A percentile compares a stretch with the other conserved stretches of the same genome.
Evolutionary conservation across 2,797 vertebrate genomes (phyloP).

Genomic region (Melanotaenia pygmaea): DNA sequence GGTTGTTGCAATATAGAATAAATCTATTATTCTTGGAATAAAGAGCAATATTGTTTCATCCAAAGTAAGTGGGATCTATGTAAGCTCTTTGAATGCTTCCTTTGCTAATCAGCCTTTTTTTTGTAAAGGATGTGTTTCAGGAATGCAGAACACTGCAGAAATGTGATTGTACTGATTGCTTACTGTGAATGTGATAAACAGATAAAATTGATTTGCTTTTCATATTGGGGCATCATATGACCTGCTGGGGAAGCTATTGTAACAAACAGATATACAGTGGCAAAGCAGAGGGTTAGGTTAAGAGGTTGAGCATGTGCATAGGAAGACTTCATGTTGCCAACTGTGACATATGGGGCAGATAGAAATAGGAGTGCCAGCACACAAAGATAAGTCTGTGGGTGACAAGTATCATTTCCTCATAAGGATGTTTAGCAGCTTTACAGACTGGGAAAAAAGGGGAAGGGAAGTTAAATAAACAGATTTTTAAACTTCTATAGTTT

Average conservation of each 20-base stretch:
- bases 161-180: background rate
- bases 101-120: no score
- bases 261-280: slow-evolving; percentile 3
- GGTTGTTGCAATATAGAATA: background rate
- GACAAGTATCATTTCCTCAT: slow-evolving; percentile 3
- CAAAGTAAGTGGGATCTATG: background rate
- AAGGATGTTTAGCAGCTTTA: slow-evolving; percentile 2
- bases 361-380: slow-evolving; percentile 37
- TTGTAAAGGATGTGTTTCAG: slow-evolving; percentile 2
- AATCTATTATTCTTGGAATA: background rate
- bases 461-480: background rate
- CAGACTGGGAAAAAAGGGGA: background rate
- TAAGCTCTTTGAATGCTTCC: background rate
- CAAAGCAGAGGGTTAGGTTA: slow-evolving; percentile 40
- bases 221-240: slow-evolving; percentile 20
- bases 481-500: background rate
- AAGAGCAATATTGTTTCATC: background rate
- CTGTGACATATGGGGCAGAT: slow-evolving; percentile 48
- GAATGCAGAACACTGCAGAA: background rate
- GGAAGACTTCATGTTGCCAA: slow-evolving; percentile 50
- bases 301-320: slow-evolving; percentile 30
- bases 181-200: slow-evolving; percentile 10
- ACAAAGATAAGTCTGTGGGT: slow-evolving; percentile 20
- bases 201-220: background rate
- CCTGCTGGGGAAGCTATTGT: background rate